Evolutionary conservation across 1,140 invertebrate species (phyloP), one percentile per base, ranked within the genome.

Genomic region (Cherax destructor): DNA sequence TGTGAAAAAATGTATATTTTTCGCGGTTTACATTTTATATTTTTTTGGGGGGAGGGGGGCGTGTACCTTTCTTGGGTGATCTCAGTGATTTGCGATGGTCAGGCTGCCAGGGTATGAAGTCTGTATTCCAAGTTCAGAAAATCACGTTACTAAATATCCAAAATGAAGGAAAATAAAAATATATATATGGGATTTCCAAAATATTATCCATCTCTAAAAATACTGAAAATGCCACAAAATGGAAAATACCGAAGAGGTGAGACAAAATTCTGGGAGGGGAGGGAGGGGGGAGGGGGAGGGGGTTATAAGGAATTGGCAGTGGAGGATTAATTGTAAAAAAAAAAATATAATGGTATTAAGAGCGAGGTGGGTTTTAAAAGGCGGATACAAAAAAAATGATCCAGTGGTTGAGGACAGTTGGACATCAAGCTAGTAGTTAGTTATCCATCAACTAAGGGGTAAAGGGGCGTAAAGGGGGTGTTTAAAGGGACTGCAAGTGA

Each of bases 111-210:
- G 88, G 83, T 84, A 49, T 59, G 85, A 91, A 47, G 24, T 91
- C 88, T 91, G 88, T 91, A 91, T 91, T 91, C 88, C 88, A 91
- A 91, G 88, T 84, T 91, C 81, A 83, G 88, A 84, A 84, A 77
- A 84, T 77, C 24, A 84, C 30, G n/a, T 56, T 59, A 61, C 30
- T 52, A 59, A 61, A n/a, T 87, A 24, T 79, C 21, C 30, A 61
- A 87, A 78, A 78, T 65, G 18, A 65, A 5, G 18, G 11, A 56
- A 50, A 18, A 87, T 21, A 50, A 41, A 21, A 41, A 7, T 49
- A 47, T 18, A 13, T 24, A 47, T 24, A n/a, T 24, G 16, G 21
- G 56, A 69, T 41, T 24, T 30, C 21, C 47, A 69, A 65, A 69
- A 74, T 65, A 30, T 1, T 24, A 41, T 79, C 9, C 52, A 10